Evolutionary conservation across 1,140 invertebrate species (phyloP).

Genomic region (Drosophila bifasciata): DNA sequence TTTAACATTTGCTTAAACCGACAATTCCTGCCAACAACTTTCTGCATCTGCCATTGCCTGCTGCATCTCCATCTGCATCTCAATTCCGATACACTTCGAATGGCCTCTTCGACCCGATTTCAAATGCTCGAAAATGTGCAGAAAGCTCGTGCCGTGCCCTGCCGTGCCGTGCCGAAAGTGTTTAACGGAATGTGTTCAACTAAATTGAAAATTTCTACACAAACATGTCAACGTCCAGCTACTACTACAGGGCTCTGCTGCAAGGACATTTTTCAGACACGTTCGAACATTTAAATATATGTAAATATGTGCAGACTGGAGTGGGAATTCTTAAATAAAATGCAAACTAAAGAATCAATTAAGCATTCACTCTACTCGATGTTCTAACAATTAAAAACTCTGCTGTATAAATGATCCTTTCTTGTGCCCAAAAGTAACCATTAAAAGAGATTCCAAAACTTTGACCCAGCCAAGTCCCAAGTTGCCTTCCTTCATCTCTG

Average conservation of each 20-base stretch:
- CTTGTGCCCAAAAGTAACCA: not conserved
- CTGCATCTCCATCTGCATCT: not conserved
- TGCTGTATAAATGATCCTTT: not conserved
- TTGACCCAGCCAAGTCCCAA: conserved; percentile 6
- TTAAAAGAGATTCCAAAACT: not conserved
- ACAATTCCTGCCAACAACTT: conserved; percentile 18
- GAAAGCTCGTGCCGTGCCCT: not conserved
- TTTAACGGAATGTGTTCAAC: conserved; percentile 1
- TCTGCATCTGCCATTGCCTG: too few relatives aligned
- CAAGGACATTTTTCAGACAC: conserved; percentile 1
- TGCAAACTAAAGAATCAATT: too few relatives aligned
- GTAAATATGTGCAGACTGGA: not conserved
- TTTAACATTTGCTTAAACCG: conserved; percentile 58
- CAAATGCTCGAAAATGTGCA: conserved; percentile 2
- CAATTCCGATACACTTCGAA: conserved; percentile 1
- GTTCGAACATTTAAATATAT: not conserved
- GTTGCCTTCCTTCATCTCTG: not conserved
- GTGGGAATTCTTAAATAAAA: too few relatives aligned
- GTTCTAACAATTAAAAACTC: too few relatives aligned
- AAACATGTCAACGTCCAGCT: conserved; percentile 12
- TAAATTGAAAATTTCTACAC: conserved; percentile 26
- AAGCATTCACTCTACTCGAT: too few relatives aligned
- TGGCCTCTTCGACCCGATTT: too few relatives aligned
- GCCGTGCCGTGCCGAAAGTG: not conserved
- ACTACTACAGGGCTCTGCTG: not conserved